Percentiles rank a stretch among this genome's conserved stretches.
phyloP scores from a whole-genome alignment of 2,113 vertebrate genomes.

The Leucoraja erinaceus region DNA sequence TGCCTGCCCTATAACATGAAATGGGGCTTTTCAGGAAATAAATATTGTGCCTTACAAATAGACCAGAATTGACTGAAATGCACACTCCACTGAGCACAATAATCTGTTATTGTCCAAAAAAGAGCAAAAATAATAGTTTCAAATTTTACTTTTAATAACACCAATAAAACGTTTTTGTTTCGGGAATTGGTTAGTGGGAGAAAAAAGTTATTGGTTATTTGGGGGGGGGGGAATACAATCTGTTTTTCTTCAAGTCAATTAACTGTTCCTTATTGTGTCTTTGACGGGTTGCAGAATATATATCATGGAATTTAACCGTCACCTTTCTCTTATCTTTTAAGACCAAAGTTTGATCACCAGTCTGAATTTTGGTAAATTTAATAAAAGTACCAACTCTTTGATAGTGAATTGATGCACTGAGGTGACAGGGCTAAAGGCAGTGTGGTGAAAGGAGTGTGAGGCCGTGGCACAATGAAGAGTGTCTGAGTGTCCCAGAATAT shows the following conservation, averaged over 20 bases:
- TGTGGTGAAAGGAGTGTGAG: no score
- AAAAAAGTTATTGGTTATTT: not conserved
- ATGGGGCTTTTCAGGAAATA: not conserved
- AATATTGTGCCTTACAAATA: not conserved
- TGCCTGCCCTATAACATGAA: not conserved
- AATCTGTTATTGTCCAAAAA: not conserved
- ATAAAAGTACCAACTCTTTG: no score
- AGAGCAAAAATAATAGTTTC: not conserved
- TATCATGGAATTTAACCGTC: no score
- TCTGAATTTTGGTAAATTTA: no score
- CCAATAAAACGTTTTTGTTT: not conserved
- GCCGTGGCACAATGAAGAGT: no score
- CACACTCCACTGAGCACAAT: not conserved
- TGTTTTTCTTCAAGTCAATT: not conserved
- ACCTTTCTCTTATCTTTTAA: no score
- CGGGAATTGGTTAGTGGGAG: not conserved
- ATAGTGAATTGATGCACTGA: no score
- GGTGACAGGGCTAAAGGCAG: no score
- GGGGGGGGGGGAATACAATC: not conserved
- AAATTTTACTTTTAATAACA: constrained; percentile 6
- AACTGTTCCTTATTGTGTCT: no score
- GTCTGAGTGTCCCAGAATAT: not conserved
- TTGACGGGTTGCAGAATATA: no score
- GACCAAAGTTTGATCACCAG: no score
- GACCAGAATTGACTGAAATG: not conserved